Percentiles rank a stretch among this genome's conserved stretches.
These are phyloP conservation scores for Aspidiotus destructor DNA, from an alignment of 2,888 invertebrate genomes.

Conservation along the genomic window DNA sequence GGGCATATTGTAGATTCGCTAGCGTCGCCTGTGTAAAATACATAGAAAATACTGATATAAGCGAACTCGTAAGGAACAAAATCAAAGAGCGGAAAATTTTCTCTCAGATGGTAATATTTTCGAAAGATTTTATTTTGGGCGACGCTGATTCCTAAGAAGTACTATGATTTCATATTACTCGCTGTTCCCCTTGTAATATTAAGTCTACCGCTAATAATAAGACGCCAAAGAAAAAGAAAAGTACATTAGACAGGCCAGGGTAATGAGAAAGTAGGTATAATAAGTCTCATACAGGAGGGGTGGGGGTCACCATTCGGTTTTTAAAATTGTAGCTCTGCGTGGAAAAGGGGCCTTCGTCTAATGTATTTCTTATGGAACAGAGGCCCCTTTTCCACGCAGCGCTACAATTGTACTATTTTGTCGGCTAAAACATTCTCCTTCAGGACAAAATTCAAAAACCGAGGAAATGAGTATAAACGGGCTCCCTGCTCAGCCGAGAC, in stretches of 20 bases:
- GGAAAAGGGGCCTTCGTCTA: too few relatives aligned
- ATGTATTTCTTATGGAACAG: background rate
- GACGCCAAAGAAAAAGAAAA: background rate
- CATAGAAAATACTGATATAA: too few relatives aligned
- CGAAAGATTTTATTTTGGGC: too few relatives aligned
- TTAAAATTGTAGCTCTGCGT: background rate
- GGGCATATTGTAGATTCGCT: too few relatives aligned
- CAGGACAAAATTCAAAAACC: background rate
- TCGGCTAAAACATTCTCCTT: too few relatives aligned
- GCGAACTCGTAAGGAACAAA: too few relatives aligned
- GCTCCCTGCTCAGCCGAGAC: background rate
- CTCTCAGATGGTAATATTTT: too few relatives aligned
- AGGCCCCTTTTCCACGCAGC: too few relatives aligned
- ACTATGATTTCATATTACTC: too few relatives aligned
- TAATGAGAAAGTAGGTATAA: background rate
- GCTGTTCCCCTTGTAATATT: background rate
- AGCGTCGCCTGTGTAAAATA: too few relatives aligned
- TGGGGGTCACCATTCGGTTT: background rate
- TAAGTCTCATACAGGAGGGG: background rate
- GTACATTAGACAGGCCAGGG: background rate
- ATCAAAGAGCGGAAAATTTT: too few relatives aligned
- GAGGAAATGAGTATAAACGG: background rate
- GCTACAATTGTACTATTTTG: too few relatives aligned
- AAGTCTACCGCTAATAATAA: background rate
- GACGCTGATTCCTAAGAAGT: background rate